Evolutionary conservation across 2,113 vertebrate genomes (phyloP).

Genomic region (Rattus rattus): DNA sequence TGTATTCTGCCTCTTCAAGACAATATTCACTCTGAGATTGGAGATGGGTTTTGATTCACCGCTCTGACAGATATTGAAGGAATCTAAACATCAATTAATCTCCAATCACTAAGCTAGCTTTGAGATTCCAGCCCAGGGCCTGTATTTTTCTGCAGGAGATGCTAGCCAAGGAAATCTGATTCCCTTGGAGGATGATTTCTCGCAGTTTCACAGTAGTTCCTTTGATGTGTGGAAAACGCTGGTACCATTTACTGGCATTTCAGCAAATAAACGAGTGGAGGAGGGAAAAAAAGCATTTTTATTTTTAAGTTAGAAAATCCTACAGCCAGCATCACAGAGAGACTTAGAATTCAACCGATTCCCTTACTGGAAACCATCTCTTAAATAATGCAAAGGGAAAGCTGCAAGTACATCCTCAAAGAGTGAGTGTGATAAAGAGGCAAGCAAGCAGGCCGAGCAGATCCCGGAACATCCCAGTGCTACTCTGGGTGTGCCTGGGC

Average conservation of each 20-base stretch:
- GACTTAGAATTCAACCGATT: conserved; percentile 77
- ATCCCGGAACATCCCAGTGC: conserved; percentile 69
- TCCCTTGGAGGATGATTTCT: not conserved
- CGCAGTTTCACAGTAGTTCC: conserved; percentile 18
- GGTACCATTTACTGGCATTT: conserved; percentile 69
- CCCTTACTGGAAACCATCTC: conserved; percentile 81
- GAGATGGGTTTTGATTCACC: not conserved
- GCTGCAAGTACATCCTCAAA: conserved; percentile 74
- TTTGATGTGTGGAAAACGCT: conserved; percentile 59
- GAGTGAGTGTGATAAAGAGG: conserved; percentile 72
- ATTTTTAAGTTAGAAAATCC: conserved; percentile 77
- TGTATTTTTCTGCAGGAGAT: not conserved
- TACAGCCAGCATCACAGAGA: conserved; percentile 72
- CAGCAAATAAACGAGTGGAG: conserved; percentile 55
- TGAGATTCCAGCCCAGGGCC: not conserved
- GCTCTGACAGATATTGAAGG: not conserved
- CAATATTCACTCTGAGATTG: not conserved
- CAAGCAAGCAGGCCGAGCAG: conserved; percentile 48
- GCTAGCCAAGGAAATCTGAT: not conserved
- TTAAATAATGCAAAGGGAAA: conserved; percentile 82
- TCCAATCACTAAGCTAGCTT: not conserved
- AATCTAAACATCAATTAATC: not conserved
- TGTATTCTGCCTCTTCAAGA: not conserved
- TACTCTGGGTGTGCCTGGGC: not conserved
- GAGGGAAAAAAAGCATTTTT: conserved; percentile 52